These are phyloP conservation scores for Tipula vernalis DNA, from an alignment of 2,888 invertebrate genomes.

Conservation along the genomic window DNA sequence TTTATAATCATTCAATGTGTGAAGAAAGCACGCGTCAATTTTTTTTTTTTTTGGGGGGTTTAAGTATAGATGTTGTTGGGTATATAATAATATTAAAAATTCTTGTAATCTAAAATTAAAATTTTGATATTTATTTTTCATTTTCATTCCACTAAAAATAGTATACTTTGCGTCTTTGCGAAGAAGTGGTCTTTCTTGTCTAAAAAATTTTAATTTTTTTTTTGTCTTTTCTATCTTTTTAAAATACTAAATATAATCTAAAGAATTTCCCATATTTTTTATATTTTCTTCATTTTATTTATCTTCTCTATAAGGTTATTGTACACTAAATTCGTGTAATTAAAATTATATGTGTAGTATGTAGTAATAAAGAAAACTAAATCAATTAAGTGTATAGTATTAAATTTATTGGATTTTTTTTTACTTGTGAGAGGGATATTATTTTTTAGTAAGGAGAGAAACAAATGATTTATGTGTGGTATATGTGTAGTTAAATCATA, in stretches of 20 bases:
- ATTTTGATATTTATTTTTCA: background rate
- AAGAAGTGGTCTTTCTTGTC: background rate
- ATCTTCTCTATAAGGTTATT: background rate
- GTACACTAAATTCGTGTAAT: background rate
- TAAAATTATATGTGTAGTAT: background rate
- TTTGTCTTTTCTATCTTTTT: background rate
- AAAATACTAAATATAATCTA: constrained; percentile 4
- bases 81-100: background rate
- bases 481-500: background rate
- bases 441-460: background rate
- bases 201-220: background rate
- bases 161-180: background rate
- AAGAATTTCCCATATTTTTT: background rate
- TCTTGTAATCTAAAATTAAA: background rate
- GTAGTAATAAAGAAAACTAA: background rate
- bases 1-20: background rate
- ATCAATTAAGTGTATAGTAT: background rate
- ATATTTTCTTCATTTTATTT: background rate
- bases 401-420: background rate
- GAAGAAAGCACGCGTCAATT: background rate
- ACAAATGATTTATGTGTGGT: background rate
- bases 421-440: background rate
- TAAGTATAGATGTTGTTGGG: background rate
- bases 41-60: background rate
- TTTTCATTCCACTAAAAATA: background rate